Evolutionary conservation across 1,140 invertebrate species (phyloP).

Genomic region (honey bee (Apis mellifera)): Amel_HAv3.1 CM009943.2:8778001-8778500

Average conservation of each 20-base stretch:
- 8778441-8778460: neutral
- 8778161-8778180: neutral
- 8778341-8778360: neutral
- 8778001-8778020: too few relatives aligned
- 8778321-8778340: neutral
- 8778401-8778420: slow-evolving; percentile 1
- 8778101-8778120: too few relatives aligned
- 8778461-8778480: neutral
- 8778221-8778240: slow-evolving; percentile 56
- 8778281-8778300: slow-evolving; percentile 72
- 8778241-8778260: slow-evolving; percentile 65
- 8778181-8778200: slow-evolving; percentile 34
- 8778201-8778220: slow-evolving; percentile 52
- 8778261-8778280: slow-evolving; percentile 58
- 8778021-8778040: too few relatives aligned
- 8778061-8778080: too few relatives aligned
- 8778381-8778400: neutral
- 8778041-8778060: too few relatives aligned
- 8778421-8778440: neutral
- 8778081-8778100: too few relatives aligned
- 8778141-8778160: too few relatives aligned
- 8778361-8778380: slow-evolving; percentile 22
- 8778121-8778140: neutral
- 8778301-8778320: slow-evolving; percentile 19
- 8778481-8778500: neutral